Evolutionary conservation across 64 coral and sea anemone genomes (phyloP).

Genomic region (Platygyra sinensis): DNA sequence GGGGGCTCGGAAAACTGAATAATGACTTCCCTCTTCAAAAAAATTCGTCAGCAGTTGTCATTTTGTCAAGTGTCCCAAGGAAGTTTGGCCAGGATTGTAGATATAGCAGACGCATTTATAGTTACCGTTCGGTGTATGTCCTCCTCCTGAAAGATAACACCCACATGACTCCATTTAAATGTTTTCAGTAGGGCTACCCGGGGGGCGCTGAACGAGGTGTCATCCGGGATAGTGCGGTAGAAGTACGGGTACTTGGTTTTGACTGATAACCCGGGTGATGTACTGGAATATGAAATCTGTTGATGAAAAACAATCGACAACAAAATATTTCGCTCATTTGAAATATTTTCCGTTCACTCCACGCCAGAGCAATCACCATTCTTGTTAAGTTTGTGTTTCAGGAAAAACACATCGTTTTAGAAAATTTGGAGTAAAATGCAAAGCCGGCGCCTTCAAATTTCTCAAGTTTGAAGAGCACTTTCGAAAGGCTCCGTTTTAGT

Average conservation of each 20-base stretch:
- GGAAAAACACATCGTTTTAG: too few species aligned
- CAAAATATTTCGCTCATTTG: neutral
- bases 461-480: too few species aligned
- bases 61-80: too few species aligned
- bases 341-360: neutral
- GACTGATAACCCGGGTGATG: constrained; percentile 75
- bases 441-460: too few species aligned
- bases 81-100: too few species aligned
- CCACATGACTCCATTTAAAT: constrained; percentile 83
- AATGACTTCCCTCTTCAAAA: too few species aligned
- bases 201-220: constrained; percentile 80
- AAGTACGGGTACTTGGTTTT: constrained; percentile 76
- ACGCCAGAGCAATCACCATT: too few species aligned
- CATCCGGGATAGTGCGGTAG: constrained; percentile 86
- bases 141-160: constrained; percentile 71
- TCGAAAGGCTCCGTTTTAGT: too few species aligned
- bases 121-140: constrained; percentile 84
- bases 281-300: constrained; percentile 86
- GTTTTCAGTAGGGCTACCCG: constrained; percentile 68
- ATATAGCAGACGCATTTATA: neutral
- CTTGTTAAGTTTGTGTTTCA: too few species aligned
- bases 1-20: too few species aligned
- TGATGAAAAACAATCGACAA: neutral
- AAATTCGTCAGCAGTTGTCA: too few species aligned
- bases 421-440: too few species aligned